These are phyloP conservation scores for Austrolebias charrua DNA, from an alignment of 2,797 vertebrate species.

Conservation along the genomic window DNA sequence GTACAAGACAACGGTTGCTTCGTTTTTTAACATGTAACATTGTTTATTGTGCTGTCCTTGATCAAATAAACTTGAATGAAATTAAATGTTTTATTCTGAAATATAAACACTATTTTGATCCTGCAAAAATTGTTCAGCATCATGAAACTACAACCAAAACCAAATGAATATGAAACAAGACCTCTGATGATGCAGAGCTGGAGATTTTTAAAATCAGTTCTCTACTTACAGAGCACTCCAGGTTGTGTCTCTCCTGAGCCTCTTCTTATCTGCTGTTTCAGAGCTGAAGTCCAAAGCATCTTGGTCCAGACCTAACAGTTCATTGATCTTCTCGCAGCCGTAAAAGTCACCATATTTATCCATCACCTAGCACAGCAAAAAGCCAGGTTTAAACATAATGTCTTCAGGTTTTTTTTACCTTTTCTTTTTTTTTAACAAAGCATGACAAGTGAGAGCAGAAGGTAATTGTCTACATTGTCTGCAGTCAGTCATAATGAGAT, in stretches of 20 bases:
- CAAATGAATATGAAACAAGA: conserved; percentile 11
- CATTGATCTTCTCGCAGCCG: conserved; percentile 88
- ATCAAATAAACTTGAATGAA: too few relatives aligned
- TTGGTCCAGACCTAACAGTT: conserved; percentile 91
- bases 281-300: conserved; percentile 88
- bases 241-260: conserved; percentile 82
- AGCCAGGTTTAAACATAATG: conserved; percentile 26
- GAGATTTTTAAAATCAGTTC: background rate
- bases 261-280: conserved; percentile 82
- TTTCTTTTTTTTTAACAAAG: conserved; percentile 1
- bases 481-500: conserved; percentile 13
- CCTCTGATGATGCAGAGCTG: conserved; percentile 7
- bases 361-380: conserved; percentile 83
- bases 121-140: background rate
- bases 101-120: background rate
- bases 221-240: conserved; percentile 85
- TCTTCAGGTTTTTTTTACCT: background rate
- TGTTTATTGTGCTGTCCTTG: too few relatives aligned
- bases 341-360: conserved; percentile 93
- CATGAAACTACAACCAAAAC: background rate
- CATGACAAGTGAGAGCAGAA: background rate
- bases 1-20: too few relatives aligned
- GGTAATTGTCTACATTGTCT: conserved; percentile 14
- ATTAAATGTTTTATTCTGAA: background rate
- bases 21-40: too few relatives aligned